Conservation (phyloP, 2,113 vertebrate species). For the Naja naja region DNA sequence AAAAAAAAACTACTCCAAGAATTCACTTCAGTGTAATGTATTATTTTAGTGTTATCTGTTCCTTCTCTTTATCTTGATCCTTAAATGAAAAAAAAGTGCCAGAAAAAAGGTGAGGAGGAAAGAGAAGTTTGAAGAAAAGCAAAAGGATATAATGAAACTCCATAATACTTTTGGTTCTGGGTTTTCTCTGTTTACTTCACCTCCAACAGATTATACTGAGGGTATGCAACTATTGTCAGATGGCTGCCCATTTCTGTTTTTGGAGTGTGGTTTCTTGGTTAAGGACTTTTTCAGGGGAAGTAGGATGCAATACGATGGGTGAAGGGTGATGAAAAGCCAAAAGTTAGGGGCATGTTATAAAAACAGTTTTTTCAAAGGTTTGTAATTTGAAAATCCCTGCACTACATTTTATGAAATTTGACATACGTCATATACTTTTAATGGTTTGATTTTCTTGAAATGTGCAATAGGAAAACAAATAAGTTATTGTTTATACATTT, state of each 20-base stretch:
- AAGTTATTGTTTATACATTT: background rate
- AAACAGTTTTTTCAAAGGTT: background rate
- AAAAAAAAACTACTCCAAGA: background rate
- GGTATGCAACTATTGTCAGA: background rate
- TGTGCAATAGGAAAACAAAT: background rate
- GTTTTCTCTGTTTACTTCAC: background rate
- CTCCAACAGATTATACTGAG: background rate
- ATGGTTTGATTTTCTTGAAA: background rate
- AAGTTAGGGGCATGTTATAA: background rate
- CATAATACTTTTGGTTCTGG: background rate
- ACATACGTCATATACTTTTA: background rate
- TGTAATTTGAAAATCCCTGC: background rate
- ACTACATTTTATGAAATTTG: background rate
- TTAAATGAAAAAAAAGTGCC: background rate
- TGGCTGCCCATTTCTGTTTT: background rate
- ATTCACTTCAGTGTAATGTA: background rate
- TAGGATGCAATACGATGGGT: background rate
- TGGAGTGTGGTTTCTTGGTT: background rate
- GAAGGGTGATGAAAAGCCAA: background rate
- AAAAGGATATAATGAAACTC: background rate
- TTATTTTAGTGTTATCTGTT: background rate
- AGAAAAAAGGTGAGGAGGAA: background rate
- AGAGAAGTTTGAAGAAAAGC: background rate
- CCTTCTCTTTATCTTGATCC: background rate
- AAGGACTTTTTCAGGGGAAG: background rate